Conservation (phyloP, 2,113 vertebrate genomes). For the Actenoides hombroni region DNA sequence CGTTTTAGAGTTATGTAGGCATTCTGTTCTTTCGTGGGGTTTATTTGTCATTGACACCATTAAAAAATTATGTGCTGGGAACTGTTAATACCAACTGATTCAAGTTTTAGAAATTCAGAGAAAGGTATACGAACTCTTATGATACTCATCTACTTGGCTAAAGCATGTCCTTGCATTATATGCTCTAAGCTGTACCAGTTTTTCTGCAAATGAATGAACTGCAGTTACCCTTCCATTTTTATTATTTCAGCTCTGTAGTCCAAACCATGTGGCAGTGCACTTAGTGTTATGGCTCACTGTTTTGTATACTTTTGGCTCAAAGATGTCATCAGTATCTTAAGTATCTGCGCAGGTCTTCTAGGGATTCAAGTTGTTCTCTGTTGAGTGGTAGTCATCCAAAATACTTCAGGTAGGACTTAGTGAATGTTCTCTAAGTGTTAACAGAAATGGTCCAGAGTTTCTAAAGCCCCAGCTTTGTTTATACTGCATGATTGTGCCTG, state of each 20-base stretch:
- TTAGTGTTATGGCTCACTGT: neutral
- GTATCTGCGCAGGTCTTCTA: slow-evolving; percentile 58
- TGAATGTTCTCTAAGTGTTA: slow-evolving; percentile 74
- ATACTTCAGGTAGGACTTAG: slow-evolving; percentile 56
- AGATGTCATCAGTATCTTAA: neutral
- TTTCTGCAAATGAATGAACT: neutral
- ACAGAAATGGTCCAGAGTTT: slow-evolving; percentile 77
- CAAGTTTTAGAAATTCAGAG: neutral
- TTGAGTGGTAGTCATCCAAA: slow-evolving; percentile 54
- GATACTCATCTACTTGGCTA: neutral
- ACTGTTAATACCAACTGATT: neutral
- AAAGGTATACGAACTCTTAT: neutral
- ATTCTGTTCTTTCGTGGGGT: neutral
- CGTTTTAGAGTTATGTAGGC: neutral
- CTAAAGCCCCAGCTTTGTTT: slow-evolving; percentile 78
- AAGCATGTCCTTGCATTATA: neutral
- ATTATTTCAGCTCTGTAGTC: slow-evolving; percentile 14
- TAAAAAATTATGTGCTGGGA: neutral
- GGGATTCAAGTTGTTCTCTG: slow-evolving; percentile 57
- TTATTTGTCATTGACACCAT: neutral
- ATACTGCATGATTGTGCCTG: slow-evolving; percentile 68
- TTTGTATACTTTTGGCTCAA: neutral
- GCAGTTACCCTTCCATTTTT: neutral
- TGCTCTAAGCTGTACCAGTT: neutral
- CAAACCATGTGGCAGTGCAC: neutral